These are phyloP conservation scores for Rostratula benghalensis DNA, from an alignment of 2,113 vertebrate species.

Conservation along the genomic window DNA sequence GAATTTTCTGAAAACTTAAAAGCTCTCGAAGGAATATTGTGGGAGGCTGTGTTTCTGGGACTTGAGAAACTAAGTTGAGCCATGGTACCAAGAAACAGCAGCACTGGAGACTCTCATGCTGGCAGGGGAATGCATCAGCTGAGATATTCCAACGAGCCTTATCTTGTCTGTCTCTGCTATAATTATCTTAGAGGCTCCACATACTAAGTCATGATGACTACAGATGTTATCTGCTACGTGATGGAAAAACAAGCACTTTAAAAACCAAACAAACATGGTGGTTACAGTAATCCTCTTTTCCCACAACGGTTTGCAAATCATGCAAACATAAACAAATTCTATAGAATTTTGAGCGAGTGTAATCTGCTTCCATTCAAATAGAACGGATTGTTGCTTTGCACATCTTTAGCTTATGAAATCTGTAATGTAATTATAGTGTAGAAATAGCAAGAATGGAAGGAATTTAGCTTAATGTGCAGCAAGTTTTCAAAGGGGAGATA, in stretches of 20 bases:
- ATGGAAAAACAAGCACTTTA: slow-evolving; percentile 29
- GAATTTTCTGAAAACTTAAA: background rate
- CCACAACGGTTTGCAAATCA: background rate
- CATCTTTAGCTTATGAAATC: background rate
- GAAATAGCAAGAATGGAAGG: background rate
- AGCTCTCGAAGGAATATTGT: background rate
- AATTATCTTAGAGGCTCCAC: background rate
- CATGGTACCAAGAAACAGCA: background rate
- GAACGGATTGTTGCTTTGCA: background rate
- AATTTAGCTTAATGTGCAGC: background rate
- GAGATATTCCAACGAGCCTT: background rate
- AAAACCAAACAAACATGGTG: background rate
- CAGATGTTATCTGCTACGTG: background rate
- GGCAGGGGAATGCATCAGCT: background rate
- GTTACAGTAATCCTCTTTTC: slow-evolving; percentile 2
- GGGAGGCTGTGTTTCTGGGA: background rate
- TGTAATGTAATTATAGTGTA: slow-evolving; percentile 30
- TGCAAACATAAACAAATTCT: slow-evolving; percentile 8
- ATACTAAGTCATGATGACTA: background rate
- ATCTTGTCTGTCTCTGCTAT: background rate
- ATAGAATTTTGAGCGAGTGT: background rate
- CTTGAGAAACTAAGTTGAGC: background rate
- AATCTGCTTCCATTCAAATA: slow-evolving; percentile 16
- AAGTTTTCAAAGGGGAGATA: slow-evolving; percentile 7
- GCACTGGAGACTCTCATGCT: background rate